phyloP scores from a whole-genome alignment of 2,113 vertebrate genomes.

The Oreochromis niloticus region DNA sequence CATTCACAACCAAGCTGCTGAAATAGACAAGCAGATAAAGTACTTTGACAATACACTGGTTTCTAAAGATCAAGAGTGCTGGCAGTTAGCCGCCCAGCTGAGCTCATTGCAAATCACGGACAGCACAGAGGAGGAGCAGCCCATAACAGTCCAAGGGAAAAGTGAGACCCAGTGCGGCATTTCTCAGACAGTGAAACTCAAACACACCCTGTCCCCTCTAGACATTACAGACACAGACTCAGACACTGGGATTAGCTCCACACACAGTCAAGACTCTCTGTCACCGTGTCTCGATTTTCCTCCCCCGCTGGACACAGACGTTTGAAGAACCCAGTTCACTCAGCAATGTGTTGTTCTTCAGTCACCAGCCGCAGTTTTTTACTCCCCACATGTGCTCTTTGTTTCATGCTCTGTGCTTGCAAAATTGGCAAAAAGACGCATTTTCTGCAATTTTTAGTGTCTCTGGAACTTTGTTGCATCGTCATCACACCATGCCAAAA shows the following conservation, averaged over 20 bases:
- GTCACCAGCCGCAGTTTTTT: not conserved
- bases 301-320: slow-evolving; percentile 67
- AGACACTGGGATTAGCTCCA: slow-evolving; percentile 97
- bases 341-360: not conserved
- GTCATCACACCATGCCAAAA: not conserved
- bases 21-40: slow-evolving; percentile 84
- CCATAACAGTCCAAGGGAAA: slow-evolving; percentile 27
- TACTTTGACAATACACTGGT: slow-evolving; percentile 73
- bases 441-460: not conserved
- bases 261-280: slow-evolving; percentile 93
- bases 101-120: slow-evolving; percentile 70
- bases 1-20: slow-evolving; percentile 76
- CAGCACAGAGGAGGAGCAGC: not conserved
- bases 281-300: slow-evolving; percentile 74
- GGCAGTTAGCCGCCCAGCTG: slow-evolving; percentile 82
- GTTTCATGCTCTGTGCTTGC: not conserved
- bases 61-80: slow-evolving; percentile 85
- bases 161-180: slow-evolving; percentile 46
- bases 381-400: not conserved
- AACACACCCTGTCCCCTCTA: slow-evolving; percentile 67
- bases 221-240: slow-evolving; percentile 93
- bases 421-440: not conserved
- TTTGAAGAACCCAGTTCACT: slow-evolving; percentile 35
- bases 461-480: not conserved
- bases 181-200: slow-evolving; percentile 55